Conservation (phyloP, 2,888 invertebrate species). For the Thelaira solivaga region DNA sequence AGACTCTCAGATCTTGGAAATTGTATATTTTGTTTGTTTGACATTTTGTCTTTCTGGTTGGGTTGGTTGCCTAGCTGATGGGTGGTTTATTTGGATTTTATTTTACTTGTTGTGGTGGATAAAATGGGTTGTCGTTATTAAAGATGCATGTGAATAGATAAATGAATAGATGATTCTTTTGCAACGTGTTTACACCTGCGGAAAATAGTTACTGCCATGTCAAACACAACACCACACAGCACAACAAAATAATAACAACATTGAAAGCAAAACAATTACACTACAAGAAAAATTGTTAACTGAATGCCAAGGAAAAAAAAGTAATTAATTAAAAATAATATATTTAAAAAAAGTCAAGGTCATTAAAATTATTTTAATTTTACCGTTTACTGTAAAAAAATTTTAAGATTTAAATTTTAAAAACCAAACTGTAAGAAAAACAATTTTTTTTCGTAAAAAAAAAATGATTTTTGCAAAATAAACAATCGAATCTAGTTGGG, state of each 20-base stretch:
- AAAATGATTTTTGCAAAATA: too few species aligned
- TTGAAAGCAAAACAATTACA: constrained; percentile 30
- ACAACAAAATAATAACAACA: constrained; percentile 24
- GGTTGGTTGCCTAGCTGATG: constrained; percentile 16
- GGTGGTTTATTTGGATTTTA: constrained; percentile 20
- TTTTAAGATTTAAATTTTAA: too few species aligned
- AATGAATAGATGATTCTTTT: constrained; percentile 55
- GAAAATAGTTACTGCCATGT: constrained; percentile 62
- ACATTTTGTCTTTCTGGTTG: constrained; percentile 10
- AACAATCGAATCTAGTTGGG: too few species aligned
- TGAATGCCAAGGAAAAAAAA: not conserved
- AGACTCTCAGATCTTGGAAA: not conserved
- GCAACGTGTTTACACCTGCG: constrained; percentile 58
- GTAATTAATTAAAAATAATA: too few species aligned
- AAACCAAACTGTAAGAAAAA: too few species aligned
- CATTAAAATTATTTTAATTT: too few species aligned
- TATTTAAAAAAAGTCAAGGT: not conserved
- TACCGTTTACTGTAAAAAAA: too few species aligned
- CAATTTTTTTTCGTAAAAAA: too few species aligned
- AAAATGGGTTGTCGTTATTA: constrained; percentile 36
- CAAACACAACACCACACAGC: constrained; percentile 37
- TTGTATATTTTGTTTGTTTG: constrained; percentile 2
- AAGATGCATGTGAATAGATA: constrained; percentile 57
- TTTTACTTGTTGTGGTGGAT: constrained; percentile 26
- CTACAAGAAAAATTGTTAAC: constrained; percentile 16